These are phyloP conservation scores for Temnothorax unifasciatus DNA, from an alignment of 2,888 invertebrate species.

Conservation along the genomic window DNA sequence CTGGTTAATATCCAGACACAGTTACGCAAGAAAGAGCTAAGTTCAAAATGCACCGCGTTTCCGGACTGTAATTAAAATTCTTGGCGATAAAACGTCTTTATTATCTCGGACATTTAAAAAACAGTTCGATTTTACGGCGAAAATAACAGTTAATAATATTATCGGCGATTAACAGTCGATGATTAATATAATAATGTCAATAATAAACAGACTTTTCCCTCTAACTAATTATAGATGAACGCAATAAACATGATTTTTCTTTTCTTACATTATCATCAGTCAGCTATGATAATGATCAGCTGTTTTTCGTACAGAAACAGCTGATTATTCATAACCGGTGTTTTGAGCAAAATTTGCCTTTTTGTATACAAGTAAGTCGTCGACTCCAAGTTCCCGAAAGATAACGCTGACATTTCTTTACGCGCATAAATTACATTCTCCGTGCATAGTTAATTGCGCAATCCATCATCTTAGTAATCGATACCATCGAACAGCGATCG, in stretches of 20 bases:
- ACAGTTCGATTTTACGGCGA: neutral
- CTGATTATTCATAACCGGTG: neutral
- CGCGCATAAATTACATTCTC: constrained; percentile 17
- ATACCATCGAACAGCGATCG: neutral
- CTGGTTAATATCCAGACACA: neutral
- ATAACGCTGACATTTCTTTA: constrained; percentile 38
- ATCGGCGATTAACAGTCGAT: neutral
- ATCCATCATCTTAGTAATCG: constrained; percentile 41
- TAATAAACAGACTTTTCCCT: neutral
- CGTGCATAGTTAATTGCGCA: constrained; percentile 13
- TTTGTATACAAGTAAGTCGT: constrained; percentile 20
- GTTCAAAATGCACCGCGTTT: neutral
- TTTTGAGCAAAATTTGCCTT: neutral
- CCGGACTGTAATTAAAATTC: neutral
- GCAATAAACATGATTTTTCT: neutral
- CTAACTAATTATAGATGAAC: neutral
- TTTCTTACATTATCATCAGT: neutral
- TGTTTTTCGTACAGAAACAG: neutral
- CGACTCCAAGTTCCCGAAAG: neutral
- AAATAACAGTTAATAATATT: neutral
- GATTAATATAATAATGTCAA: neutral
- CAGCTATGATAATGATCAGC: constrained; percentile 18
- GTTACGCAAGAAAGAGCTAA: neutral
- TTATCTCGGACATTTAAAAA: neutral
- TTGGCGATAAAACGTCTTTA: neutral